Conservation (phyloP, 2,113 vertebrate species). For the Ageneiosus marmoratus region DNA sequence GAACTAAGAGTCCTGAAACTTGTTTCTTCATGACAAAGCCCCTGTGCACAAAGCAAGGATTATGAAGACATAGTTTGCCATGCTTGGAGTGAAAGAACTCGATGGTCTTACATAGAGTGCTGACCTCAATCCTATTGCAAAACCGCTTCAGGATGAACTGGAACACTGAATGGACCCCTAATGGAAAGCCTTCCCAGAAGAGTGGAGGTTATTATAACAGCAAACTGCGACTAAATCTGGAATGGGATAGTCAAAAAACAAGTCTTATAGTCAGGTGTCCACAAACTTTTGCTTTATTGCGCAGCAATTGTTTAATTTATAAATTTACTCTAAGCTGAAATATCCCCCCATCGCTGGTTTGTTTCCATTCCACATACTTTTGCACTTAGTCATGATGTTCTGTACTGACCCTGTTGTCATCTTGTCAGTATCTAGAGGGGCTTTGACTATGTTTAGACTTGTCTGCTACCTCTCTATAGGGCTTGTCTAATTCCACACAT, state of each 20-base stretch:
- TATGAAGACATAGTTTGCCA: background rate
- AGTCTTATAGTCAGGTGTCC: background rate
- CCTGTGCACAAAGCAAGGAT: background rate
- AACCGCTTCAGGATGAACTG: background rate
- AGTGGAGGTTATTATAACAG: background rate
- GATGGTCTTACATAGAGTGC: background rate
- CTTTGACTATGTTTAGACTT: constrained; percentile 36
- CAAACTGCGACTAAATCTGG: background rate
- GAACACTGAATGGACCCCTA: too few species aligned
- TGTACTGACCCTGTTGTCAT: constrained; percentile 14
- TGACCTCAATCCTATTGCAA: background rate
- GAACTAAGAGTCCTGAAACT: background rate
- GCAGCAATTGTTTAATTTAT: background rate
- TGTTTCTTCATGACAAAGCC: background rate
- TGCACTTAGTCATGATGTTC: constrained; percentile 2
- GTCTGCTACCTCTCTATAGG: background rate
- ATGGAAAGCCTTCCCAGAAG: background rate
- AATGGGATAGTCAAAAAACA: background rate
- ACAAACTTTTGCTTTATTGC: background rate
- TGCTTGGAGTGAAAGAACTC: background rate
- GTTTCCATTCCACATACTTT: constrained; percentile 16
- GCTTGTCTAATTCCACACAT: constrained; percentile 40
- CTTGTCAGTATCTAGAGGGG: constrained; percentile 8
- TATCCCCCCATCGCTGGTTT: background rate
- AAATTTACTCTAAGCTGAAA: background rate